Base-by-base conservation (phyloP, 2,113 vertebrate genomes). In the Myrmecophaga tridactyla region DNA sequence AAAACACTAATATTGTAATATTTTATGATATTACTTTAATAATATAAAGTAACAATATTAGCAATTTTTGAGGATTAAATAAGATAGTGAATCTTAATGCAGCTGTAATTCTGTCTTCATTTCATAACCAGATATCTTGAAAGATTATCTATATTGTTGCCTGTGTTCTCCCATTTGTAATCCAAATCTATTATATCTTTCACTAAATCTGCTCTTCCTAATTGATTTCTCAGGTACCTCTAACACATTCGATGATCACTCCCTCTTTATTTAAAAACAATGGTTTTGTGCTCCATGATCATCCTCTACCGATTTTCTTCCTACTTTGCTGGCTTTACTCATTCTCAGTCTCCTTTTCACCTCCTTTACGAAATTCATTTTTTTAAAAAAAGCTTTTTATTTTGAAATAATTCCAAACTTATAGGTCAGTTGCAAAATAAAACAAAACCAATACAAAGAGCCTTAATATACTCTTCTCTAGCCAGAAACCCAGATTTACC, bases 41-140 rank as follows among this genome's bases (percentile, higher is more conserved):
- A n/a, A n/a, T 96, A 8, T 69, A 88, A 90, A 73, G 83, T 86
- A 96, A 91, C 9, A 9, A 89, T 92, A 90, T 58, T n/a, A 90
- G n/a, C 81, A 73, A 83, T 63, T 94, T n/a, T 81, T 67, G 21
- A 85, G 21, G 17, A 82, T 56, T 94, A 88, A 82, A 10, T 48
- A 8, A 73, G 63, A 72, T 86, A 94, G 14, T 88, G 51, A 94
- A 53, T 93, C 41, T 92, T 87, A 65, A 6, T 81, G 46, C 39
- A 90, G 0, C 10, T 91, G 7, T 95, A 82, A 94, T 46, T 27
- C 36, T 82, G 25, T 75, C 27, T 86, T 92, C 95, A 88, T 90
- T 90, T 94, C 23, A 67, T 81, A 80, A n/a, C 7, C 53, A 65
- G 8, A 48, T 77, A 89, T 91, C 62, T 60, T 96, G 29, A 88